phyloP scores from a whole-genome alignment of 2,113 vertebrate species.

The Limanda limanda region DNA sequence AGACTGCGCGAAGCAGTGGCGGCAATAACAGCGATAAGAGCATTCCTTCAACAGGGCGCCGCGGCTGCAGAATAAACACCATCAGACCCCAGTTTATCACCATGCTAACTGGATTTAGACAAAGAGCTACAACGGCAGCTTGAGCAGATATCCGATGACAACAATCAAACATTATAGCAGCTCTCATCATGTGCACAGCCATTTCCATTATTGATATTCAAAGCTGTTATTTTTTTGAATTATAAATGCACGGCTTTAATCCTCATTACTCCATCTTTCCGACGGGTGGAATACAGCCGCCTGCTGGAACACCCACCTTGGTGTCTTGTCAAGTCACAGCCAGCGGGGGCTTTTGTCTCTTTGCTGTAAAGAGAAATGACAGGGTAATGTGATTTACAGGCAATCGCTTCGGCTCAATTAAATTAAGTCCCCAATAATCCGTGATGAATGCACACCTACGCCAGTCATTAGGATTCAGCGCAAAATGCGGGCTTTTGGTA shows the following conservation, averaged over 20 bases:
- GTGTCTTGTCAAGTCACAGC: slow-evolving; percentile 74
- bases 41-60: slow-evolving; percentile 56
- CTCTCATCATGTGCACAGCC: slow-evolving; percentile 54
- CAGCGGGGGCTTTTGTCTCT: slow-evolving; percentile 75
- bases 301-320: slow-evolving; percentile 74
- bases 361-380: slow-evolving; percentile 82
- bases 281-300: slow-evolving; percentile 48
- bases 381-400: slow-evolving; percentile 85
- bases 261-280: slow-evolving; percentile 68
- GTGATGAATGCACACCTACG: slow-evolving; percentile 85
- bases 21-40: slow-evolving; percentile 73
- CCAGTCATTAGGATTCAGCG: slow-evolving; percentile 84
- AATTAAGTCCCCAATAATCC: slow-evolving; percentile 83
- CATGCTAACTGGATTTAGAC: slow-evolving; percentile 76
- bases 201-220: slow-evolving; percentile 74
- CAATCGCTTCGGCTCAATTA: slow-evolving; percentile 83
- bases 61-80: slow-evolving; percentile 69
- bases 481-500: slow-evolving; percentile 83
- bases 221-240: slow-evolving; percentile 66
- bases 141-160: slow-evolving; percentile 64
- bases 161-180: slow-evolving; percentile 66
- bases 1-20: slow-evolving; percentile 58
- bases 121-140: slow-evolving; percentile 69
- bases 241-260: slow-evolving; percentile 73
- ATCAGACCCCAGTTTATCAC: slow-evolving; percentile 74